These are phyloP conservation scores for Psittacus erithacus DNA, from an alignment of 2,113 vertebrate genomes.

Conservation along the genomic window DNA sequence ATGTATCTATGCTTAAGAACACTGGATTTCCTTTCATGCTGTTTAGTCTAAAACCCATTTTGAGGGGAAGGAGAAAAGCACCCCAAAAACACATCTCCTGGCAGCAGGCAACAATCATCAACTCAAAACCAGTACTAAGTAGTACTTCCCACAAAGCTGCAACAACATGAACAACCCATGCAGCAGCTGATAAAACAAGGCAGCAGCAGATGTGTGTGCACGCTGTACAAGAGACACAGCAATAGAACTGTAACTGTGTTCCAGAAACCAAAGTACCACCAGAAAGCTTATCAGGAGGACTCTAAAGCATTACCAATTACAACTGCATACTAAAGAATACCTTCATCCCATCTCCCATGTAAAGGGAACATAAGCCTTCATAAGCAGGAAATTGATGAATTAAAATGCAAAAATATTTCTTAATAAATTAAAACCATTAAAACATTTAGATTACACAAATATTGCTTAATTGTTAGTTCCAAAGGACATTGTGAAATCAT, in stretches of 20 bases:
- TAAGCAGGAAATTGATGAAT: not conserved
- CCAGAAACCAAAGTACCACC: not conserved
- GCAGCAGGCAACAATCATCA: not conserved
- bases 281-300: not conserved
- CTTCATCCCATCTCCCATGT: not conserved
- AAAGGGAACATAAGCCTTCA: not conserved
- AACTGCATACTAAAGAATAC: not conserved
- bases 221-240: not conserved
- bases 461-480: not conserved
- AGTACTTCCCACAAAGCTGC: not conserved
- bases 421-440: not conserved
- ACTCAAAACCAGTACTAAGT: not conserved
- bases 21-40: not conserved
- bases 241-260: not conserved
- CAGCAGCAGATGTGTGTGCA: not conserved
- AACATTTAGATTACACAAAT: not conserved
- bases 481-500: not conserved
- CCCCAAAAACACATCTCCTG: not conserved
- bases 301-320: not conserved
- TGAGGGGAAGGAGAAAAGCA: not conserved
- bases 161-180: not conserved
- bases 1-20: not conserved
- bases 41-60: not conserved
- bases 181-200: not conserved
- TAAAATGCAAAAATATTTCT: not conserved